Percentiles rank a stretch among this genome's conserved stretches.
Conservation (phyloP, 2,888 invertebrate species). For the Seira ritae region DNA sequence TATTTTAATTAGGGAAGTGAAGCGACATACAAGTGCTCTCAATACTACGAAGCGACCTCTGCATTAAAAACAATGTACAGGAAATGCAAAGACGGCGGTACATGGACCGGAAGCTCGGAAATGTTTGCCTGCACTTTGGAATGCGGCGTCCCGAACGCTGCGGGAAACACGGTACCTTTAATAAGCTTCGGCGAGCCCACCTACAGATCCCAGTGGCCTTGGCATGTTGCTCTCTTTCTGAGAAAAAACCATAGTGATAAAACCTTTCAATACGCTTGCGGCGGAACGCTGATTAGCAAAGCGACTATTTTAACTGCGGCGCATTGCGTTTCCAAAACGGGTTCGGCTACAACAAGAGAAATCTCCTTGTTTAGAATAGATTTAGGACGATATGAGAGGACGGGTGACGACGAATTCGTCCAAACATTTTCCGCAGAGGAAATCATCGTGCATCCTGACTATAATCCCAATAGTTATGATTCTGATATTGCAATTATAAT, state of each 20-base stretch:
- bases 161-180: slow-evolving; percentile 54
- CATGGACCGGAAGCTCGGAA: slow-evolving; percentile 65
- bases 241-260: slow-evolving; percentile 15
- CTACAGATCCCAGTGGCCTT: slow-evolving; percentile 82
- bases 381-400: slow-evolving; percentile 65
- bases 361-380: slow-evolving; percentile 60
- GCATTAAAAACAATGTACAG: slow-evolving; percentile 60
- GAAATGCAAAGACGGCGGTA: slow-evolving; percentile 68
- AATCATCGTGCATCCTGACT: slow-evolving; percentile 60
- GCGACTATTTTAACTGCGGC: slow-evolving; percentile 64
- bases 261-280: slow-evolving; percentile 80
- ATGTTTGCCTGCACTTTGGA: slow-evolving; percentile 65
- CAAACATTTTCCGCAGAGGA: slow-evolving; percentile 62
- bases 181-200: slow-evolving; percentile 65
- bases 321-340: slow-evolving; percentile 69
- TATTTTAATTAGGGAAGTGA: slow-evolving; percentile 51
- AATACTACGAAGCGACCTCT: slow-evolving; percentile 65
- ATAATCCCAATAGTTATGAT: slow-evolving; percentile 69
- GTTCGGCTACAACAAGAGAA: slow-evolving; percentile 37
- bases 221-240: slow-evolving; percentile 79
- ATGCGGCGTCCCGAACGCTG: slow-evolving; percentile 65
- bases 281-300: slow-evolving; percentile 79
- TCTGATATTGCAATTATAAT: slow-evolving; percentile 80
- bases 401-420: slow-evolving; percentile 66
- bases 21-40: slow-evolving; percentile 67